Evolutionary conservation across 1,140 invertebrate genomes (phyloP), one percentile per base, ranked within the genome.

Genomic region (Ostrea denselamellosa): DNA sequence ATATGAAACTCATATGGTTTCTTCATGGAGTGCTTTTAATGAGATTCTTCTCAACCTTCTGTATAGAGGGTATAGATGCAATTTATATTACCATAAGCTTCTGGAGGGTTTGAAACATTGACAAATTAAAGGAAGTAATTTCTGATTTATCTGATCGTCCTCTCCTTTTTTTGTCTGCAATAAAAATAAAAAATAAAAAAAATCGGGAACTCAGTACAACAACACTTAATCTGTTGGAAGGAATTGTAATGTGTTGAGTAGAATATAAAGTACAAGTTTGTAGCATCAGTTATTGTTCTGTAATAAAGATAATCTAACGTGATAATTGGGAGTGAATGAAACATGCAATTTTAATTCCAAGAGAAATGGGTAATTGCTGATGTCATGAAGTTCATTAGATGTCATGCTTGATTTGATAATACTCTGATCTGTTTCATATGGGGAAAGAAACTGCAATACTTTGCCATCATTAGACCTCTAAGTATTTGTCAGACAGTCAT

Each of bases 41-140:
- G 25, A 77, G 28, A 77, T 28, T 14, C 25, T 12, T 77, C 25
- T 4, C 25, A 77, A 77, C 25, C 28, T 10, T 34, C 22, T 25
- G 68, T 34, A 77, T 9, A 9, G 7, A 2, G 14, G 12, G 25
- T 77, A 77, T 34, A 28, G 25, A 34, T 77, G 28, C 28, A 44
- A 77, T 25, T 28, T 77, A 77, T 44, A 28, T 12, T 17, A 25
- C 25, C 25, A 77, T 77, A 28, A 34, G 10, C 14, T 22, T 34
- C 25, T 9, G 28, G 68, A 34, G 25, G 28, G 28, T 77, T 22
- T 34, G 68, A 28, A 77, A 77, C 9, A 28, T 25, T 77, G 68
- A 77, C 68, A 77, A 77, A 77, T 77, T 77, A 77, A 77, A 77
- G 68, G 68, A 77, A 77, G 68, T 25, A 8, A 7, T 77, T 25